phyloP scores from a whole-genome alignment of 1,140 invertebrate species.

The Epicauta chinensis region DNA sequence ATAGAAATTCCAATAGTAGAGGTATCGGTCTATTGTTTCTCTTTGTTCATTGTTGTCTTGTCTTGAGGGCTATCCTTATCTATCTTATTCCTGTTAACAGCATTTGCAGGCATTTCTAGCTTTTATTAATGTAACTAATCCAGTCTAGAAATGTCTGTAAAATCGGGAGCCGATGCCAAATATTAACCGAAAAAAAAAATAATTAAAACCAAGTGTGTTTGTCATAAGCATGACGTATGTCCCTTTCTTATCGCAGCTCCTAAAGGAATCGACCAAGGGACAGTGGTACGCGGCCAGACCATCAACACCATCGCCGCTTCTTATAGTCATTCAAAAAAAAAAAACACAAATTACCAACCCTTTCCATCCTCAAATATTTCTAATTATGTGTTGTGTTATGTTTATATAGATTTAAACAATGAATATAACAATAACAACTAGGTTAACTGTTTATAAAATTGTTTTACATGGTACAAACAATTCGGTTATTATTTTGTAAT shows the following conservation, averaged over 20 bases:
- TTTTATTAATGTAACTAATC: too few relatives aligned
- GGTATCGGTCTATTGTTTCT: conserved; percentile 20
- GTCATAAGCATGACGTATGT: background rate
- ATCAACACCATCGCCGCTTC: conserved; percentile 29
- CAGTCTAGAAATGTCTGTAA: too few relatives aligned
- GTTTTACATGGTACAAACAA: conserved; percentile 30
- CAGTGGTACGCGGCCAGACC: conserved; percentile 2
- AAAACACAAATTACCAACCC: conserved; percentile 18
- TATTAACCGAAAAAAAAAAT: background rate
- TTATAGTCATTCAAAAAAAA: background rate
- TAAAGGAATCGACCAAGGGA: background rate
- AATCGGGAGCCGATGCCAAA: background rate
- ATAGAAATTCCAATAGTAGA: background rate
- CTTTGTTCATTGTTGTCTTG: conserved; percentile 15
- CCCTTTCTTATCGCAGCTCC: background rate
- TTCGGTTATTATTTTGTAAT: conserved; percentile 40
- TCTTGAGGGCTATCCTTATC: conserved; percentile 56
- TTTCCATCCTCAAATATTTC: conserved; percentile 28
- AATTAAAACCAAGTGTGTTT: background rate
- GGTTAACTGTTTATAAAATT: conserved; percentile 34
- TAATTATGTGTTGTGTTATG: conserved; percentile 33
- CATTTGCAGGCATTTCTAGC: too few relatives aligned
- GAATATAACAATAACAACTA: conserved; percentile 15
- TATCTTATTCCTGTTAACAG: conserved; percentile 16
- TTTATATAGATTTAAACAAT: conserved; percentile 21